Conservation (phyloP, 2,113 vertebrate genomes). For the Heloderma charlesbogerti region DNA sequence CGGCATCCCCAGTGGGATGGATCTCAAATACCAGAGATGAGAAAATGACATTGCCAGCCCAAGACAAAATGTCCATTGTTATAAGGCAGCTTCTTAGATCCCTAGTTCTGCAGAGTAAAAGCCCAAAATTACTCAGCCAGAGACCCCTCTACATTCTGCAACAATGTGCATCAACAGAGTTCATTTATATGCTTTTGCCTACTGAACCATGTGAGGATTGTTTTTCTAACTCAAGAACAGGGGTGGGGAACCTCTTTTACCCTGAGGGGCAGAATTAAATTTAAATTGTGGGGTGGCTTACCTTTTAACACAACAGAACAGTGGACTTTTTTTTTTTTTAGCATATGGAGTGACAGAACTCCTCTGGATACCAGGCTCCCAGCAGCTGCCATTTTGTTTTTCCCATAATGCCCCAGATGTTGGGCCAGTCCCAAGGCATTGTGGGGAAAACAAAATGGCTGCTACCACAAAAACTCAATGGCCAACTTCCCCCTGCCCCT, state of each 20-base stretch:
- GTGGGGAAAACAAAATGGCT: neutral
- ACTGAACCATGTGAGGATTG: neutral
- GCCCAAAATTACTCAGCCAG: neutral
- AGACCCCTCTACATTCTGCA: neutral
- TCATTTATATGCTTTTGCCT: neutral
- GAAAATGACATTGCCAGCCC: neutral
- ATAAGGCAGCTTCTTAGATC: neutral
- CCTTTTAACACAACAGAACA: neutral
- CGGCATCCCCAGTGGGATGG: neutral
- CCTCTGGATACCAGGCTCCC: no score
- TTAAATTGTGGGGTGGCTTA: neutral
- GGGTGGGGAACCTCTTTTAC: no score
- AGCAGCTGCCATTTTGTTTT: neutral
- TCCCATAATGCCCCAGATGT: neutral
- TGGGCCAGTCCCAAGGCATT: neutral
- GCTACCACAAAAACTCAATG: neutral
- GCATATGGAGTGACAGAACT: no score
- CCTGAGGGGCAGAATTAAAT: no score
- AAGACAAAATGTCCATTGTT: no score
- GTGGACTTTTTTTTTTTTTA: neutral
- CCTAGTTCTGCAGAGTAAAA: neutral
- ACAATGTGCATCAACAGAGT: neutral
- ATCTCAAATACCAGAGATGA: neutral
- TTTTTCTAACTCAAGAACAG: neutral
- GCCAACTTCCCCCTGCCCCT: neutral